These are phyloP conservation scores for Falcaria lacertinaria DNA, from an alignment of 2,888 invertebrate genomes.

Conservation along the genomic window DNA sequence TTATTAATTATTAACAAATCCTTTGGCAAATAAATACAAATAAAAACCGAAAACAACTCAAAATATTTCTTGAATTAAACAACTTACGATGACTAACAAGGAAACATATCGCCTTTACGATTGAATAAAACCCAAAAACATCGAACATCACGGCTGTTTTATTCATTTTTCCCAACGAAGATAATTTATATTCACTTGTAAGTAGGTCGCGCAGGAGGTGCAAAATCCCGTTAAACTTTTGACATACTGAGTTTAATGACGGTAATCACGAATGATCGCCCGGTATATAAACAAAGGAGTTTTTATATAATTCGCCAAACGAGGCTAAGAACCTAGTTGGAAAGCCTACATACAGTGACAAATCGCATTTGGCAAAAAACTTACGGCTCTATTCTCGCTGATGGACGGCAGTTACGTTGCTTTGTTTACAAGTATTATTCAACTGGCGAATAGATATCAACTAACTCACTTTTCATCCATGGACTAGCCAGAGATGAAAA, in stretches of 20 bases:
- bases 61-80: neutral
- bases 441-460: too few relatives aligned
- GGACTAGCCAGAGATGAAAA: too few relatives aligned
- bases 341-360: neutral
- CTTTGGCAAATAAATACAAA: too few relatives aligned
- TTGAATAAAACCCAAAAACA: neutral
- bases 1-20: too few relatives aligned
- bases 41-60: neutral
- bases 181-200: slow-evolving; percentile 6
- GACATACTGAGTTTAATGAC: slow-evolving; percentile 26
- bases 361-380: neutral
- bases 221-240: slow-evolving; percentile 13
- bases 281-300: neutral
- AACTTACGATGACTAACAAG: neutral
- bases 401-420: neutral
- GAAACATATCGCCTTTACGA: neutral
- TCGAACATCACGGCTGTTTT: neutral
- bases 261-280: neutral
- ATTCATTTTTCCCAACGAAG: neutral
- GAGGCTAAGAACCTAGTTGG: neutral
- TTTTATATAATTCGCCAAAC: slow-evolving; percentile 1
- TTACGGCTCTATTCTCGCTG: neutral
- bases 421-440: too few relatives aligned
- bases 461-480: too few relatives aligned
- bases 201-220: slow-evolving; percentile 23